phyloP scores from a whole-genome alignment of 2,888 invertebrate species.

The Drosophila demipolita region DNA sequence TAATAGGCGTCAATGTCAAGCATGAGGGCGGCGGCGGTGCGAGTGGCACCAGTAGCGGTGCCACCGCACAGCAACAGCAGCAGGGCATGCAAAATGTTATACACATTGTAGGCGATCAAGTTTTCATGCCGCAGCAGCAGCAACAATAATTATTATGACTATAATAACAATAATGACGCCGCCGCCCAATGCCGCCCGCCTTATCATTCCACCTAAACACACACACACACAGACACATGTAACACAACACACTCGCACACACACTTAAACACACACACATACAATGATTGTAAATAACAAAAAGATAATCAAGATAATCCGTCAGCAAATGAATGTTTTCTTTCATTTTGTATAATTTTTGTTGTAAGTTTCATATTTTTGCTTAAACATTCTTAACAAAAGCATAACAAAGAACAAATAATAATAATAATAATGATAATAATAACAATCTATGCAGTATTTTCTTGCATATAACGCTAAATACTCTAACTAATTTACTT shows the following conservation, averaged over 20 bases:
- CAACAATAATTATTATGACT: conserved; percentile 46
- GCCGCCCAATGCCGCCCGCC: conserved; percentile 48
- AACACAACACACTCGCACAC: conserved; percentile 27
- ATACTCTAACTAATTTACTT: conserved; percentile 49
- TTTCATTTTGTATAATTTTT: conserved; percentile 69
- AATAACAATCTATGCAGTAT: conserved; percentile 66
- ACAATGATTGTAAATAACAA: conserved; percentile 71
- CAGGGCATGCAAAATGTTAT: conserved; percentile 81
- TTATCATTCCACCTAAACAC: conserved; percentile 66
- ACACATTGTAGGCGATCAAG: conserved; percentile 82
- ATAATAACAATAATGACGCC: conserved; percentile 31
- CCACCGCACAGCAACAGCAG: conserved; percentile 58
- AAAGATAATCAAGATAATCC: conserved; percentile 47
- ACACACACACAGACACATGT: conserved; percentile 28
- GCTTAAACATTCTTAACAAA: conserved; percentile 45
- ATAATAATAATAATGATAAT: conserved; percentile 8
- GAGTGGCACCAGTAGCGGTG: conserved; percentile 12
- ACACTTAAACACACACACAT: conserved; percentile 30
- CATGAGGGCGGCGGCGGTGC: conserved; percentile 46
- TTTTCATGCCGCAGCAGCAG: conserved; percentile 69
- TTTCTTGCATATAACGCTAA: conserved; percentile 72
- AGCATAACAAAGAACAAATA: conserved; percentile 24
- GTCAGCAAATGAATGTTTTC: conserved; percentile 66
- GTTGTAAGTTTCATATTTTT: conserved; percentile 66
- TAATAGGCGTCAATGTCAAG: conserved; percentile 64